Base-by-base conservation (phyloP, 2,113 vertebrate genomes). In the Clinocottus analis region DNA sequence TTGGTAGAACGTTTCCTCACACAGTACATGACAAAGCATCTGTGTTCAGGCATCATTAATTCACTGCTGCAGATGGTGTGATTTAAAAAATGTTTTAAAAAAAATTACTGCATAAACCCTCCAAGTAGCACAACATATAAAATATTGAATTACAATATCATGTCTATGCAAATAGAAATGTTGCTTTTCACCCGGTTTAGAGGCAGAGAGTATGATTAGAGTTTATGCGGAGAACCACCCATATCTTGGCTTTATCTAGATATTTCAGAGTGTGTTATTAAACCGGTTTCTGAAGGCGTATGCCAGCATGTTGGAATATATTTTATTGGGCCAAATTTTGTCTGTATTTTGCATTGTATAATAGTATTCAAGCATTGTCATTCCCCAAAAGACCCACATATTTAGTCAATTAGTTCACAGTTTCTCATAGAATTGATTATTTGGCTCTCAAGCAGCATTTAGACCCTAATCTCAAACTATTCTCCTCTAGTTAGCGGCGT, bases 401-500 rank as follows among this genome's bases (percentile, higher is more conserved):
- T 14, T 51, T 14, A 64, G 33, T 27, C 21, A 19, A 21, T 41
- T 10, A 1, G 59, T 61, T 33, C 3, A 58, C 8, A 39, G 11
- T 17, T 5, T 53, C n/a, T 63, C 6, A 7, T 10, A 17, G 47
- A 56, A 23, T 53, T 9, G 7, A n/a, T 63, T 41, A 29, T 53
- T 53, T 64, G 33, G 19, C 41, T 43, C 19, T 61, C 19, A 45
- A 43, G 45, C 63, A 29, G 63, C 27, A 23, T 68, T 35, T 51
- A 53, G 13, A 35, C 11, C 27, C 47, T n/a, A 49, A 49, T 25
- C 61, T 72, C 7, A 39, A 13, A 53, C 37, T 31, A 1, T 56
- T 56, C 63, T 67, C 72, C 85, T 80, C 0, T 31, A 91, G 90
- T 91, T 3, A 82, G 89, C 66, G 84, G 81, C 0, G 43, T 64